Evolutionary conservation across 2,888 invertebrate genomes (phyloP).

Genomic region (Ormyrus pomaceus): DNA sequence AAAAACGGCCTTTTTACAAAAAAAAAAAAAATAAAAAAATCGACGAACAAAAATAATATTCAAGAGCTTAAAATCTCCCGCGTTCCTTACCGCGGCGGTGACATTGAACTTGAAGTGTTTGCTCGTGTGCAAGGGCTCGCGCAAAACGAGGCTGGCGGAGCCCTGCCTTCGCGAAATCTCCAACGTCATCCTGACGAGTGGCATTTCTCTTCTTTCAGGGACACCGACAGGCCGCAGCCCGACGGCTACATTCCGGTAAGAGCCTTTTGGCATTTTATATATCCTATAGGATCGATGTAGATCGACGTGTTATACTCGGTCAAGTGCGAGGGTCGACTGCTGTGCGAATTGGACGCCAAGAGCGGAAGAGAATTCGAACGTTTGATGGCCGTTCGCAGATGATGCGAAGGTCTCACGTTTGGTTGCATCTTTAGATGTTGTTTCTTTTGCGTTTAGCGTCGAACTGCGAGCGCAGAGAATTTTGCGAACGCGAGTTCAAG

Average conservation of each 20-base stretch:
- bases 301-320: background rate
- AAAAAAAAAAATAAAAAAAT: too few species aligned
- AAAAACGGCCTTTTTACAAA: too few species aligned
- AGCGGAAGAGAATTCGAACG: background rate
- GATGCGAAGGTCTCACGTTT: background rate
- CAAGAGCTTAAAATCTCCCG: too few species aligned
- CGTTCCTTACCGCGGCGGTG: too few species aligned
- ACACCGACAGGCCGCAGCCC: slow-evolving; percentile 71
- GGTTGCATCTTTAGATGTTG: too few species aligned
- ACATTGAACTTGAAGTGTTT: too few species aligned
- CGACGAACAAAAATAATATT: too few species aligned
- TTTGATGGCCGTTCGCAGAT: slow-evolving; percentile 5
- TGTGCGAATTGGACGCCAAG: slow-evolving; percentile 26
- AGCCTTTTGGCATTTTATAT: slow-evolving; percentile 54
- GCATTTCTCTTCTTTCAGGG: slow-evolving; percentile 66
- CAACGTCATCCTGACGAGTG: slow-evolving; percentile 63
- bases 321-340: background rate
- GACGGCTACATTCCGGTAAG: slow-evolving; percentile 75
- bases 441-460: too few species aligned
- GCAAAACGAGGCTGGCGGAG: too few species aligned
- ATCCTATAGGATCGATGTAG: background rate
- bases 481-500: too few species aligned
- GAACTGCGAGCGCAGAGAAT: too few species aligned
- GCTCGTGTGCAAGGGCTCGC: too few species aligned
- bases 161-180: slow-evolving; percentile 17